Evolutionary conservation across 1,140 invertebrate genomes (phyloP).

Genomic region (Macrosteles quadrilineatus): DNA sequence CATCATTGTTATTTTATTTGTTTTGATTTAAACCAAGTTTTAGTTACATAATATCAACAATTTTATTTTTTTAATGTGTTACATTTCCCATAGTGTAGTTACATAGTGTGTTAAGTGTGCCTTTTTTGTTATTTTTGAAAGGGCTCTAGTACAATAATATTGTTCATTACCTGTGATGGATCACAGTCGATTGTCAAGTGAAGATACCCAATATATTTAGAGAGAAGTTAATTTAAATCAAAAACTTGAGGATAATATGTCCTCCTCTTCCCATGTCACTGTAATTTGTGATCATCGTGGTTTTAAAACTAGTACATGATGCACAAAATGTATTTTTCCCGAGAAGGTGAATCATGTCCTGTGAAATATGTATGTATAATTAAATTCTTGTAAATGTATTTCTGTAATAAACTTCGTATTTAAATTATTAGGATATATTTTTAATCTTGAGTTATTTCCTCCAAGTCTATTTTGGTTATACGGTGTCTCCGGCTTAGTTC

Average conservation of each 20-base stretch:
- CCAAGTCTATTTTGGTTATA: too few species aligned
- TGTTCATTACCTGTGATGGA: not conserved
- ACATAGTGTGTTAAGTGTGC: slow-evolving; percentile 22
- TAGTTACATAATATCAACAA: slow-evolving; percentile 8
- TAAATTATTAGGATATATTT: too few species aligned
- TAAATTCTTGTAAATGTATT: slow-evolving; percentile 20
- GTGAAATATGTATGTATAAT: slow-evolving; percentile 17
- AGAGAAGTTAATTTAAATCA: not conserved
- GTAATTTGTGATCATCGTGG: not conserved
- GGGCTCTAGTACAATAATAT: not conserved
- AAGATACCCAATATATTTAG: not conserved
- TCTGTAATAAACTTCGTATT: slow-evolving; percentile 30
- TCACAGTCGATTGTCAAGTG: not conserved
- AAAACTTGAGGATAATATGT: not conserved
- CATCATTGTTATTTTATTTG: not conserved
- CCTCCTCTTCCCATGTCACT: not conserved
- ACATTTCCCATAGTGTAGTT: not conserved
- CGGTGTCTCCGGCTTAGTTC: too few species aligned
- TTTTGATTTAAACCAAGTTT: not conserved
- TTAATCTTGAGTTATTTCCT: too few species aligned
- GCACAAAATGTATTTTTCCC: slow-evolving; percentile 19
- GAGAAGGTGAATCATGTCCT: slow-evolving; percentile 22
- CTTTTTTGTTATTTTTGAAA: slow-evolving; percentile 7
- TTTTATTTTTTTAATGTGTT: not conserved
- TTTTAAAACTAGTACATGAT: slow-evolving; percentile 11